phyloP scores from a whole-genome alignment of 1,140 invertebrate genomes.

The Trinorchestia longiramus region DNA sequence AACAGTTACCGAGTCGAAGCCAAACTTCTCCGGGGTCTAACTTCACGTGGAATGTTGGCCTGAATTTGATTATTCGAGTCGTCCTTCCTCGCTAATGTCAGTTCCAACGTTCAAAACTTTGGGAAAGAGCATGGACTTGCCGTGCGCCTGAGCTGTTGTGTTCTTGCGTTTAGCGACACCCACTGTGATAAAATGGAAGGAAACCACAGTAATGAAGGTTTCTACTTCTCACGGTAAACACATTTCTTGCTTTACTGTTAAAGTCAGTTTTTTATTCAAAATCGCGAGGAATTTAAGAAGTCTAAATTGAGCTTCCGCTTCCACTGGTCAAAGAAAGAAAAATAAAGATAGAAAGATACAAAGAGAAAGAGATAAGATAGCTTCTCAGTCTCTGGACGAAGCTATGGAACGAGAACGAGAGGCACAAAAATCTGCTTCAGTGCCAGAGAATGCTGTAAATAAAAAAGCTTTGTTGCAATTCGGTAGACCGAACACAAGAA shows the following conservation, averaged over 20 bases:
- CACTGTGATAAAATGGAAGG: background rate
- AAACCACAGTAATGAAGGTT: background rate
- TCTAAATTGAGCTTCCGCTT: background rate
- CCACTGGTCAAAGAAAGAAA: background rate
- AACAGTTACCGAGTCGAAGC: slow-evolving; percentile 37
- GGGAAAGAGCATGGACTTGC: background rate
- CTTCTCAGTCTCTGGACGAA: background rate
- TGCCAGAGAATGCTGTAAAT: background rate
- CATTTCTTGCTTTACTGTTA: background rate
- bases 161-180: too few species aligned
- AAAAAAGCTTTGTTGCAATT: background rate
- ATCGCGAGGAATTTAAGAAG: background rate
- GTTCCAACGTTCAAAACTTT: background rate
- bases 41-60: background rate
- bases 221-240: background rate
- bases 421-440: background rate
- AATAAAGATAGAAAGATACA: too few species aligned
- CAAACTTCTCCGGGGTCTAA: slow-evolving; percentile 33
- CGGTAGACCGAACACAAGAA: background rate
- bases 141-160: background rate
- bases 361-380: background rate
- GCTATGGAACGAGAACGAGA: background rate
- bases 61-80: slow-evolving; percentile 52
- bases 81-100: slow-evolving; percentile 22
- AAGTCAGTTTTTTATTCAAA: background rate